Conservation (phyloP, 2,797 vertebrate species). For the Podarcis lilfordi region DNA sequence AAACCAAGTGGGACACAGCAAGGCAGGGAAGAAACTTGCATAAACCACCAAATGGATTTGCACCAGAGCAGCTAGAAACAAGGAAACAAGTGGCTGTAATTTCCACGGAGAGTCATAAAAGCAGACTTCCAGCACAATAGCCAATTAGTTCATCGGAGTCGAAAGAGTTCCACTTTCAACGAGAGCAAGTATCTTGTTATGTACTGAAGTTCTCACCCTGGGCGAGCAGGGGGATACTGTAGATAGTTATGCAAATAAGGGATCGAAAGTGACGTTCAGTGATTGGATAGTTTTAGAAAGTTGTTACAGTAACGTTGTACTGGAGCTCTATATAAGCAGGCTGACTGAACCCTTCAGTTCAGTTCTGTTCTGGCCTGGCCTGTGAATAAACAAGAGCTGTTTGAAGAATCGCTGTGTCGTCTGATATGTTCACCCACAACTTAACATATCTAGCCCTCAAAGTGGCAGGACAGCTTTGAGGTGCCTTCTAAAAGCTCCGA, state of each 20-base stretch:
- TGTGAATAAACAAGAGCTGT: too few relatives aligned
- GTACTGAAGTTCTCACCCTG: too few relatives aligned
- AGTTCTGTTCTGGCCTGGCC: too few relatives aligned
- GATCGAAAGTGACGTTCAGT: too few relatives aligned
- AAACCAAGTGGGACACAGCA: slow-evolving; percentile 33
- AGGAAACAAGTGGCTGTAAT: background rate
- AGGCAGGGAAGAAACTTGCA: slow-evolving; percentile 42
- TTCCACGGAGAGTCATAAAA: background rate
- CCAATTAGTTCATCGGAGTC: background rate
- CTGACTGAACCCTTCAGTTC: too few relatives aligned
- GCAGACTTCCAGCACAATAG: background rate
- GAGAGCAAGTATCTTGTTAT: background rate
- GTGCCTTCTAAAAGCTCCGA: background rate
- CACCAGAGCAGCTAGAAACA: slow-evolving; percentile 7
- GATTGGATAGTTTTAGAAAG: too few relatives aligned
- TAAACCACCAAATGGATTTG: slow-evolving; percentile 1
- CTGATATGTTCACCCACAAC: too few relatives aligned
- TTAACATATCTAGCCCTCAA: background rate
- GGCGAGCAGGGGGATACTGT: too few relatives aligned
- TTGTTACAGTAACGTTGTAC: too few relatives aligned
- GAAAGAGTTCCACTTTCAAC: background rate
- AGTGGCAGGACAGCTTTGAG: background rate
- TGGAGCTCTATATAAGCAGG: too few relatives aligned
- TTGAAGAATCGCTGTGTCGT: too few relatives aligned
- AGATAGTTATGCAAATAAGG: too few relatives aligned